Base-by-base conservation (phyloP, 2,113 vertebrate species). In the Chloroceryle aenea region DNA sequence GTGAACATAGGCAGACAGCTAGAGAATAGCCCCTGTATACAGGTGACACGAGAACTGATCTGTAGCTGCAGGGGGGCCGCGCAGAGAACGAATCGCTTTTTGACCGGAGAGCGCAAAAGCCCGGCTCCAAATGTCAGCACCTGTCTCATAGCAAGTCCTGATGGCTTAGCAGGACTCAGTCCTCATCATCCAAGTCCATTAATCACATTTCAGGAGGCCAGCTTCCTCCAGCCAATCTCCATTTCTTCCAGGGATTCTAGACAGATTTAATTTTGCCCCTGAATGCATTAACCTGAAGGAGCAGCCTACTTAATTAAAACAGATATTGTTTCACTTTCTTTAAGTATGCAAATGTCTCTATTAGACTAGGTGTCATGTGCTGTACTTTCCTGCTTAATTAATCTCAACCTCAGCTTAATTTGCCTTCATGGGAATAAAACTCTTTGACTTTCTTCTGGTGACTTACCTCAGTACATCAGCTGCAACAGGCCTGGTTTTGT, bases 251-350 rank as follows among this genome's bases (percentile, higher is more conserved):
- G 91, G 83, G 76, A 93, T 69, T 93, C 4, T 6, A 96, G 86
- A 77, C 59, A 84, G 72, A 78, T 90, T 90, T 95, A 90, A 95
- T 95, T 96, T 93, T 92, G 92, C 76, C 95, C 95, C 94, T 64
- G 89, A 90, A 97, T 90, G 76, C 59, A 84, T 95, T 97, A 97
- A 97, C 94, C 95, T 97, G 90, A 67, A 97, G 92, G 92, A 97
- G 88, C 92, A 96, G 88, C 88, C 95, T 92, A 88, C 85, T 96
- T 94, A 96, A 96, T 96, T 96, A 95, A 97, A 93, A 90, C 55
- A 97, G 94, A 95, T 96, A 95, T 95, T 97, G 94, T 97, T 96
- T 93, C 89, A 48, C 72, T 95, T 88, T 43, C 83, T 90, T 96
- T 97, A 96, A 95, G 93, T 95, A 93, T 93, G 90, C 90, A 96